Evolutionary conservation across 2,888 invertebrate genomes (phyloP).

Genomic region (Ophion slaviceki): DNA sequence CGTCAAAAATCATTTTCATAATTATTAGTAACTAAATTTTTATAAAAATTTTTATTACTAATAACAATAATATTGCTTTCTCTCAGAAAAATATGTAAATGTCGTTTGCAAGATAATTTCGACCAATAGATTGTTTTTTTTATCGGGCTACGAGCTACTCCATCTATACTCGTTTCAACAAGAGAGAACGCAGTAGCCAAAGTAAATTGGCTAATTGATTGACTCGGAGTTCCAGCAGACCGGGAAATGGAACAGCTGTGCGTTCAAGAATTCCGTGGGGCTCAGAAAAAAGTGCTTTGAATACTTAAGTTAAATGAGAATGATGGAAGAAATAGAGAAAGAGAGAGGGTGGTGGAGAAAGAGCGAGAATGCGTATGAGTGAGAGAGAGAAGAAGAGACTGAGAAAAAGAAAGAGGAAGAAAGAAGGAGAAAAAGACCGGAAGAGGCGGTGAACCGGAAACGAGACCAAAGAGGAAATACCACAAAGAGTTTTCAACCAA

Average conservation of each 20-base stretch:
- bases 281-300: conserved; percentile 18
- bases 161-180: neutral
- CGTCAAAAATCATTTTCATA: too few species aligned
- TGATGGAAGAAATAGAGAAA: conserved; percentile 8
- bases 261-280: neutral
- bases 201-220: conserved; percentile 29
- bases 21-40: too few species aligned
- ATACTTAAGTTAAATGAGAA: conserved; percentile 39
- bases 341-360: neutral
- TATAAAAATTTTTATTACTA: neutral
- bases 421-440: neutral
- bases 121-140: neutral
- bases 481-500: conserved; percentile 43
- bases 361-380: neutral
- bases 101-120: neutral
- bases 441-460: conserved; percentile 2
- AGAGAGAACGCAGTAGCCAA: neutral
- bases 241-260: neutral
- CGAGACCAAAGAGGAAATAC: conserved; percentile 17
- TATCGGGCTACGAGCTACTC: neutral
- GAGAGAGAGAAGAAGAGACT: neutral
- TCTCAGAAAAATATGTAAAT: neutral
- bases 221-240: neutral
- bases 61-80: neutral
- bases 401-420: neutral